Conservation (phyloP, 2,113 vertebrate species). For the Taxidea taxus region DNA sequence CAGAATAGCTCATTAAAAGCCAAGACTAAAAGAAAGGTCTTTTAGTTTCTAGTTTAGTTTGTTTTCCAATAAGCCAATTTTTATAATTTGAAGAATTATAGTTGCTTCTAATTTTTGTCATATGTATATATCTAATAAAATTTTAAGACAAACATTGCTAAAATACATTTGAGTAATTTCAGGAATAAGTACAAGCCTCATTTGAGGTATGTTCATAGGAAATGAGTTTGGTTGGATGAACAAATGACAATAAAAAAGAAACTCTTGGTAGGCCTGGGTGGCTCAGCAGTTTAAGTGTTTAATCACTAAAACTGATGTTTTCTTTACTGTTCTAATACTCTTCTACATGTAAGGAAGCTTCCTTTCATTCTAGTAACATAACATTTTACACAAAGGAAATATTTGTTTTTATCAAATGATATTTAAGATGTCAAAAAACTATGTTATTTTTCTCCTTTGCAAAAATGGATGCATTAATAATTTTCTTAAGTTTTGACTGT, state of each 20-base stretch:
- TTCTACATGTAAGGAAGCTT: not conserved
- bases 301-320: not conserved
- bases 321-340: not conserved
- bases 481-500: not conserved
- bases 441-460: not conserved
- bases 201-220: not conserved
- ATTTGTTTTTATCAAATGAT: not conserved
- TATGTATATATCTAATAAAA: not conserved
- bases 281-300: not conserved
- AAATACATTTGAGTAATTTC: not conserved
- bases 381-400: not conserved
- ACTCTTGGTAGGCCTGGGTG: not conserved
- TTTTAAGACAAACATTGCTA: not conserved
- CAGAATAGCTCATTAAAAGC: not conserved
- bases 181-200: not conserved
- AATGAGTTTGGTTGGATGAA: not conserved
- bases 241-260: not conserved
- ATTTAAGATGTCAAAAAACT: conserved; percentile 2
- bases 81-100: not conserved
- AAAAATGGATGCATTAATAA: not conserved
- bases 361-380: not conserved
- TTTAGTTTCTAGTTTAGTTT: not conserved
- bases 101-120: not conserved
- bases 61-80: not conserved
- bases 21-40: not conserved